Conservation (phyloP, 1,140 invertebrate species). For the Calephelis virginiensis region DNA sequence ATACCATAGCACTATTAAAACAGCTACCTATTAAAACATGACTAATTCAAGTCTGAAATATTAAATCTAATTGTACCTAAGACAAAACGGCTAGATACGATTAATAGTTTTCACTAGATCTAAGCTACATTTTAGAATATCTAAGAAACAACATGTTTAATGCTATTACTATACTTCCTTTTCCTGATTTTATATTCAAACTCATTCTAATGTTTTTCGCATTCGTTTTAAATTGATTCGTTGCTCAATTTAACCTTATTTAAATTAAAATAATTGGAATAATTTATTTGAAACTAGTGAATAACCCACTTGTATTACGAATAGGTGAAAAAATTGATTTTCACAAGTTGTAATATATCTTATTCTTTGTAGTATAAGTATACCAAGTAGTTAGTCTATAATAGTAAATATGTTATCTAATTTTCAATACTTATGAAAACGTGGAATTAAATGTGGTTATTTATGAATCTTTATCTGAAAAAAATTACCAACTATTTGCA, state of each 20-base stretch:
- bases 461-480: too few species aligned
- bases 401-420: too few species aligned
- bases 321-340: too few species aligned
- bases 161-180: neutral
- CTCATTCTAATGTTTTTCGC: neutral
- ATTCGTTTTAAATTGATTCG: neutral
- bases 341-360: too few species aligned
- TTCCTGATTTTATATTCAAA: neutral
- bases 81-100: constrained; percentile 1
- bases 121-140: neutral
- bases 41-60: constrained; percentile 35
- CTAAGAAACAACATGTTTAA: constrained; percentile 1
- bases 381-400: too few species aligned
- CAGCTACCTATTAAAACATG: constrained; percentile 34
- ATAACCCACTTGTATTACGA: neutral
- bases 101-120: neutral
- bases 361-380: too few species aligned
- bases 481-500: too few species aligned
- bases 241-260: neutral
- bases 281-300: neutral
- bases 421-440: too few species aligned
- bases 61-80: constrained; percentile 25
- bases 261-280: neutral
- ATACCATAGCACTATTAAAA: constrained; percentile 42
- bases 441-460: too few species aligned